These are phyloP conservation scores for Himalopsyche tibetana DNA, from an alignment of 2,888 invertebrate species.

Conservation along the genomic window DNA sequence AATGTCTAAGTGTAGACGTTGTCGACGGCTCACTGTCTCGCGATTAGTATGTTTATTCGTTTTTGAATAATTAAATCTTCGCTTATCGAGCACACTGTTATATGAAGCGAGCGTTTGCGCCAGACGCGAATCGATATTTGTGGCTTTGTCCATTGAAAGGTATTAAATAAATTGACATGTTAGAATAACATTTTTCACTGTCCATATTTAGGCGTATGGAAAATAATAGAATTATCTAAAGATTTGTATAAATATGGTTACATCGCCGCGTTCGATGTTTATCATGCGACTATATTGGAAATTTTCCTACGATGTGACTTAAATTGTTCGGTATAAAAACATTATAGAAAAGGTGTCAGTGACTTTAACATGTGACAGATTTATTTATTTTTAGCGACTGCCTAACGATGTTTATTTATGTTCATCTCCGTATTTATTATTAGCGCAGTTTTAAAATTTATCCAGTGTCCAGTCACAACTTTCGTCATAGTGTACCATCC, in stretches of 20 bases:
- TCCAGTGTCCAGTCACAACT: constrained; percentile 7
- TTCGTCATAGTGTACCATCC: neutral
- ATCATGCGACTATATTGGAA: constrained; percentile 38
- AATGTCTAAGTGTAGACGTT: constrained; percentile 43
- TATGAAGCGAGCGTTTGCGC: constrained; percentile 21
- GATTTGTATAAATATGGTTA: constrained; percentile 29
- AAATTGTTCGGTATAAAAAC: constrained; percentile 32
- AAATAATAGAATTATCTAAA: constrained; percentile 36
- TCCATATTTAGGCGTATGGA: constrained; percentile 38
- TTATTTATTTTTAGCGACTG: constrained; percentile 52
- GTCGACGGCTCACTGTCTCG: constrained; percentile 19
- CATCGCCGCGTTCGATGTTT: neutral
- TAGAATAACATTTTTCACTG: constrained; percentile 44
- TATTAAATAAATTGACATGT: constrained; percentile 47
- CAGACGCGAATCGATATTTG: constrained; percentile 46
- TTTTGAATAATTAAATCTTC: constrained; percentile 48
- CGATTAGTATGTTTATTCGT: constrained; percentile 46
- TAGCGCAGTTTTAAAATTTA: constrained; percentile 9
- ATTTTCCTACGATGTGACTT: constrained; percentile 40
- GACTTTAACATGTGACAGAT: constrained; percentile 52
- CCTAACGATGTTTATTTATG: constrained; percentile 37
- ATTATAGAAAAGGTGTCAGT: constrained; percentile 54
- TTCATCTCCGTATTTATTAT: neutral
- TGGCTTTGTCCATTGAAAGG: constrained; percentile 51
- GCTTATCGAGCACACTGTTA: constrained; percentile 36